Conservation (phyloP, 2,888 invertebrate species). For the Agrypnus murinus region DNA sequence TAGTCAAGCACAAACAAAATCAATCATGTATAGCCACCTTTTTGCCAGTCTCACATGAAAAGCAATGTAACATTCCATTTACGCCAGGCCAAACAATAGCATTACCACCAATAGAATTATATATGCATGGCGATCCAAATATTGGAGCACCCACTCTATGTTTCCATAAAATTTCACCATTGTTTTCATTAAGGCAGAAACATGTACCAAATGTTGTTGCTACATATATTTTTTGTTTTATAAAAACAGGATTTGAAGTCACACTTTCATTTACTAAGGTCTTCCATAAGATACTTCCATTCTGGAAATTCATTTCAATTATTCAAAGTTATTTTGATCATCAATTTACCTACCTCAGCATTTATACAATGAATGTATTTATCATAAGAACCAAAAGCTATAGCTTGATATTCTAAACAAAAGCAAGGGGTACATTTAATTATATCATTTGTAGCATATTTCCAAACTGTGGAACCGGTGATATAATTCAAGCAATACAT, state of each 20-base stretch:
- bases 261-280: slow-evolving; percentile 70
- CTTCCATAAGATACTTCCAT: slow-evolving; percentile 69
- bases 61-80: slow-evolving; percentile 74
- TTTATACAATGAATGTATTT: slow-evolving; percentile 77
- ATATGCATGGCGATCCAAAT: slow-evolving; percentile 78
- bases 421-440: slow-evolving; percentile 79
- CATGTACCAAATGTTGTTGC: slow-evolving; percentile 78
- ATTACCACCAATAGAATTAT: slow-evolving; percentile 68
- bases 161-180: slow-evolving; percentile 76
- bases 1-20: slow-evolving; percentile 3
- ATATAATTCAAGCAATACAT: slow-evolving; percentile 79
- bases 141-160: slow-evolving; percentile 76
- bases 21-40: slow-evolving; percentile 68
- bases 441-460: slow-evolving; percentile 75
- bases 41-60: slow-evolving; percentile 72
- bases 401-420: slow-evolving; percentile 66
- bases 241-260: slow-evolving; percentile 71
- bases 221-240: slow-evolving; percentile 70
- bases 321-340: too few species aligned
- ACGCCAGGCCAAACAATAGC: slow-evolving; percentile 75
- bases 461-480: slow-evolving; percentile 77
- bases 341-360: slow-evolving; percentile 70
- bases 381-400: slow-evolving; percentile 85
- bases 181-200: slow-evolving; percentile 72
- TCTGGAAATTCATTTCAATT: too few species aligned